These are phyloP conservation scores for Pipistrellus pygmaeus DNA, from an alignment of 2,797 vertebrate species.

Conservation along the genomic window DNA sequence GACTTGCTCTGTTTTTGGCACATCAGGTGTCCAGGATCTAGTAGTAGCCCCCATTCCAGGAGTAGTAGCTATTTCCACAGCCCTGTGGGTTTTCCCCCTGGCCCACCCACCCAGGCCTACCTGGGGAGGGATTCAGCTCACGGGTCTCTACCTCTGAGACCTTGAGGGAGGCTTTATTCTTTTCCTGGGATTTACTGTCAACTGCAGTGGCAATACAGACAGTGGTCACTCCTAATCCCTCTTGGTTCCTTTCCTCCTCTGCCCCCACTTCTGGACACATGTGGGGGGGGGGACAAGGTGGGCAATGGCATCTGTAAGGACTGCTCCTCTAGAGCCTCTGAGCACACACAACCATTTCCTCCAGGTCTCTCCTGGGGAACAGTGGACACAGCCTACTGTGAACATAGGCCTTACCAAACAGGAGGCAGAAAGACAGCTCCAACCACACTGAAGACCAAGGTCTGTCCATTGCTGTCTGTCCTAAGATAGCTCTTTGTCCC, in stretches of 20 bases:
- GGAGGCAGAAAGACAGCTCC: background rate
- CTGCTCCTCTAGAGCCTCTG: background rate
- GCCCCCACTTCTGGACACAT: background rate
- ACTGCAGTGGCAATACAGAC: background rate
- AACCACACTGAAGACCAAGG: rapidly evolving
- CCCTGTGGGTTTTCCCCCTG: rapidly evolving
- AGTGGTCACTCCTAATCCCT: rapidly evolving
- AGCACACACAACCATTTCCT: rapidly evolving
- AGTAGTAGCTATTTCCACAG: background rate
- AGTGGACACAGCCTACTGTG: rapidly evolving
- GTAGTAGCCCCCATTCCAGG: no score
- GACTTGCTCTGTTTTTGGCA: background rate
- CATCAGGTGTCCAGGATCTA: background rate
- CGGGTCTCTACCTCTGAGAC: background rate
- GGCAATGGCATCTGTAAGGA: rapidly evolving
- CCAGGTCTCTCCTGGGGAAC: background rate
- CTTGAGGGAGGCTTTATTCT: no score
- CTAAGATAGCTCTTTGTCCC: background rate
- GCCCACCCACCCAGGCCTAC: rapidly evolving
- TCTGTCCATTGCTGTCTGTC: background rate
- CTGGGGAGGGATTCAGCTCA: background rate
- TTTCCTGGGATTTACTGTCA: background rate
- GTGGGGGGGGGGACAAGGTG: no score
- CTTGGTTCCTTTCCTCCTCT: background rate
- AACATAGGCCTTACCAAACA: background rate